phyloP scores from a whole-genome alignment of 2,888 invertebrate genomes.

The Dryadula phaetusa region DNA sequence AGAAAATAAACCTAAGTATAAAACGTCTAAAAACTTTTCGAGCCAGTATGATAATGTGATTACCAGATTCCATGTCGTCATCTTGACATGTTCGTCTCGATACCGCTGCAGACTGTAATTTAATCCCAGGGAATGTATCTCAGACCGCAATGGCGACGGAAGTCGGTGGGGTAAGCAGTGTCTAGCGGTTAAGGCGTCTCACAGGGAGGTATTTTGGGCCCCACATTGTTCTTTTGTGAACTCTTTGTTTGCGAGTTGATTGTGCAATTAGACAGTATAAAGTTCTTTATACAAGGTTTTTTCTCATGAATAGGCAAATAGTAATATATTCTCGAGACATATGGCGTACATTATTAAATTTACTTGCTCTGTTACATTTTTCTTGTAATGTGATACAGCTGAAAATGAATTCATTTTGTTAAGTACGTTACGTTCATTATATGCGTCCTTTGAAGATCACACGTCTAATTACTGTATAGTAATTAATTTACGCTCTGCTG shows the following conservation, averaged over 20 bases:
- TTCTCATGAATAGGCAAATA: conserved; percentile 1
- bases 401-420: conserved; percentile 42
- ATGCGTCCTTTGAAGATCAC: conserved; percentile 55
- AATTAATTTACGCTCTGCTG: conserved; percentile 61
- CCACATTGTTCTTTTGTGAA: conserved; percentile 51
- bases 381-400: conserved; percentile 21
- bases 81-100: conserved; percentile 48
- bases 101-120: conserved; percentile 60
- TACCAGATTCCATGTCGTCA: conserved; percentile 48
- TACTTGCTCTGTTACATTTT: conserved; percentile 10
- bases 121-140: conserved; percentile 68
- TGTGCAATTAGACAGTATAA: conserved; percentile 30
- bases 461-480: conserved; percentile 62
- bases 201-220: conserved; percentile 59
- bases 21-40: conserved; percentile 38
- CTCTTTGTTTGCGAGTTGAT: conserved; percentile 42
- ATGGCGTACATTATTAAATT: background rate
- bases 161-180: conserved; percentile 56
- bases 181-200: conserved; percentile 58
- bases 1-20: conserved; percentile 27
- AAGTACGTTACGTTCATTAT: conserved; percentile 48
- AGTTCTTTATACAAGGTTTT: background rate
- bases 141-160: conserved; percentile 65
- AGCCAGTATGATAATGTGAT: conserved; percentile 47
- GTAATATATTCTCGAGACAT: background rate